A percentile compares a stretch with the other conserved stretches of the same genome.
phyloP scores from a whole-genome alignment of 92 coral and sea anemone genomes.

The Blastomussa wellsi region DNA sequence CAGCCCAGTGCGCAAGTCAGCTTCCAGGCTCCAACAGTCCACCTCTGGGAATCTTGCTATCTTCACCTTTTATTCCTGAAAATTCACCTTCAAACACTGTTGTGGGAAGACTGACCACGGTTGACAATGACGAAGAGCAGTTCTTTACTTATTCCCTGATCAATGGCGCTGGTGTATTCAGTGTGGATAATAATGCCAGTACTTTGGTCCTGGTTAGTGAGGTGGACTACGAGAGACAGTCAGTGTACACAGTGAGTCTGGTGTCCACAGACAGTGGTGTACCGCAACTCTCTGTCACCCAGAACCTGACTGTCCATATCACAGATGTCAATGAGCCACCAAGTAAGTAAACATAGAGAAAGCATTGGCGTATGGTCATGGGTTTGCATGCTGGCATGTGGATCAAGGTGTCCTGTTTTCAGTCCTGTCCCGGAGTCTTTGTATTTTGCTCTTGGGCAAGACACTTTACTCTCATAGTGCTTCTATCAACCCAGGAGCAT shows the following conservation, averaged over 20 bases:
- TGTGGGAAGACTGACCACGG: slow-evolving; percentile 61
- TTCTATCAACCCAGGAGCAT: too few relatives aligned
- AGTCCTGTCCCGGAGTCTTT: too few relatives aligned
- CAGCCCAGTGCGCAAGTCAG: slow-evolving; percentile 54
- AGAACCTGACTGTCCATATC: slow-evolving; percentile 59
- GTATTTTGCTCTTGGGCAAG: too few relatives aligned
- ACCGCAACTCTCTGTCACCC: slow-evolving; percentile 59
- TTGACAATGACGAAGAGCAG: slow-evolving; percentile 60
- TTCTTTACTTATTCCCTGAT: slow-evolving; percentile 45
- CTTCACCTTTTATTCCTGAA: slow-evolving; percentile 58
- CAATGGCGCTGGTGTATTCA: slow-evolving; percentile 56
- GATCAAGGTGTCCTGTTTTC: not conserved
- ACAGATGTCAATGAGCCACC: slow-evolving; percentile 72
- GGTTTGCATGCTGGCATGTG: not conserved
- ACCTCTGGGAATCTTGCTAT: slow-evolving; percentile 57
- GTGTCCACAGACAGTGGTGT: slow-evolving; percentile 66
- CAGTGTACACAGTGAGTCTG: slow-evolving; percentile 50
- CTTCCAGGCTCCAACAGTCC: slow-evolving; percentile 63
- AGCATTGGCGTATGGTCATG: not conserved
- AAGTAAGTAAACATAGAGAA: slow-evolving; percentile 37
- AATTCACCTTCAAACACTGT: slow-evolving; percentile 51
- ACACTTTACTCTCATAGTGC: too few relatives aligned
- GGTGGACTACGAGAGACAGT: slow-evolving; percentile 65
- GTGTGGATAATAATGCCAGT: slow-evolving; percentile 39
- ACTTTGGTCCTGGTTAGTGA: slow-evolving; percentile 52